A percentile compares a stretch with the other conserved stretches of the same genome.
Evolutionary conservation across 2,113 vertebrate genomes (phyloP).

Genomic region (Brienomyrus brachyistius): DNA sequence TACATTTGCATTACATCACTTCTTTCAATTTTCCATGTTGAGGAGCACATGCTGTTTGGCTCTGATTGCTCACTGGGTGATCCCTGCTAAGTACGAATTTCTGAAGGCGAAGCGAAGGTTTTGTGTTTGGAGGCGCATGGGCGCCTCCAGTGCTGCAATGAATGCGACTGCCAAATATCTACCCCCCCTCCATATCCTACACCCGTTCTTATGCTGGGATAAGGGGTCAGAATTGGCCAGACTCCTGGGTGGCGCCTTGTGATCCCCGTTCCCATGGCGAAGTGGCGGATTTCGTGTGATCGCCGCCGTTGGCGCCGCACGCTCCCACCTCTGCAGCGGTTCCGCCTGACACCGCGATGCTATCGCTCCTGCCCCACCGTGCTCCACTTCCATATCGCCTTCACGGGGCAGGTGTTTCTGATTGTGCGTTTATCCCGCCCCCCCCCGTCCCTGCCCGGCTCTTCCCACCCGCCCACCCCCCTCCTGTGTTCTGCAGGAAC

Average conservation of each 20-base stretch:
- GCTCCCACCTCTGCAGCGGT: neutral
- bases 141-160: neutral
- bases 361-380: neutral
- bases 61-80: neutral
- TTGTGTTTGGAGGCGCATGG: neutral
- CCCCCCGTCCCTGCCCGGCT: neutral
- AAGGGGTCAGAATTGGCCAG: constrained; percentile 1
- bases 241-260: neutral
- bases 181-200: neutral
- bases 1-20: neutral
- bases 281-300: neutral
- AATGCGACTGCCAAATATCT: neutral
- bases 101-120: neutral
- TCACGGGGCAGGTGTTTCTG: neutral
- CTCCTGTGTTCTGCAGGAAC: neutral
- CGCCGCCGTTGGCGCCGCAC: neutral
- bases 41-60: neutral
- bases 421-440: neutral
- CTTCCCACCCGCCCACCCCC: neutral
- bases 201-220: neutral
- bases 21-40: neutral
- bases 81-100: neutral
- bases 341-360: neutral
- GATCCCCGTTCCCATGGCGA: neutral
- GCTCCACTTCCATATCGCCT: neutral